These are phyloP conservation scores for Andrena camellia DNA, from an alignment of 2,888 invertebrate species.

Conservation along the genomic window DNA sequence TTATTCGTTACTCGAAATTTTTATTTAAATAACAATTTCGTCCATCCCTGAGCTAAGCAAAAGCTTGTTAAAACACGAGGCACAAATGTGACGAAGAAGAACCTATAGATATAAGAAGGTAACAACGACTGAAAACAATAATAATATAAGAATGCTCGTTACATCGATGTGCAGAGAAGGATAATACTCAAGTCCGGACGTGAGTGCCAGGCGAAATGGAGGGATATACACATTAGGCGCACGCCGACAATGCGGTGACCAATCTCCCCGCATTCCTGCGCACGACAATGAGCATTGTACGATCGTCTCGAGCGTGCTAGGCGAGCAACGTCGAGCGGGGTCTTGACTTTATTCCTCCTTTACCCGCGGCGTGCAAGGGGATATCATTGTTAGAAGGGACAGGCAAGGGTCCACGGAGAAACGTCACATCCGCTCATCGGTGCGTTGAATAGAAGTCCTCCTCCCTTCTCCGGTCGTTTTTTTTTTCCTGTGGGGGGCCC, in stretches of 20 bases:
- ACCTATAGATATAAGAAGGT: too few species aligned
- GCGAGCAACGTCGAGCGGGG: slow-evolving; percentile 36
- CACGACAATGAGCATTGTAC: slow-evolving; percentile 69
- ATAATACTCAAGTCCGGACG: background rate
- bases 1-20: too few species aligned
- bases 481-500: slow-evolving; percentile 13
- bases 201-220: slow-evolving; percentile 14
- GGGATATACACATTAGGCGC: slow-evolving; percentile 40
- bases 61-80: too few species aligned
- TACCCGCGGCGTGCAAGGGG: slow-evolving; percentile 36
- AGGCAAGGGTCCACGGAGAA: slow-evolving; percentile 43
- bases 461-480: slow-evolving; percentile 13
- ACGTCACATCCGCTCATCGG: slow-evolving; percentile 70
- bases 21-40: too few species aligned
- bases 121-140: too few species aligned
- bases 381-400: slow-evolving; percentile 73
- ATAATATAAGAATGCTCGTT: too few species aligned
- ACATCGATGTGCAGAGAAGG: background rate
- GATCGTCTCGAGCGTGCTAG: slow-evolving; percentile 52
- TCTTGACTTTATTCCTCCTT: slow-evolving; percentile 67
- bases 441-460: slow-evolving; percentile 61
- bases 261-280: slow-evolving; percentile 61
- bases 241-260: slow-evolving; percentile 57
- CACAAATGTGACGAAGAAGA: too few species aligned
- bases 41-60: too few species aligned